These are phyloP conservation scores for Mirounga angustirostris DNA, from an alignment of 2,113 vertebrate species.

Conservation along the genomic window DNA sequence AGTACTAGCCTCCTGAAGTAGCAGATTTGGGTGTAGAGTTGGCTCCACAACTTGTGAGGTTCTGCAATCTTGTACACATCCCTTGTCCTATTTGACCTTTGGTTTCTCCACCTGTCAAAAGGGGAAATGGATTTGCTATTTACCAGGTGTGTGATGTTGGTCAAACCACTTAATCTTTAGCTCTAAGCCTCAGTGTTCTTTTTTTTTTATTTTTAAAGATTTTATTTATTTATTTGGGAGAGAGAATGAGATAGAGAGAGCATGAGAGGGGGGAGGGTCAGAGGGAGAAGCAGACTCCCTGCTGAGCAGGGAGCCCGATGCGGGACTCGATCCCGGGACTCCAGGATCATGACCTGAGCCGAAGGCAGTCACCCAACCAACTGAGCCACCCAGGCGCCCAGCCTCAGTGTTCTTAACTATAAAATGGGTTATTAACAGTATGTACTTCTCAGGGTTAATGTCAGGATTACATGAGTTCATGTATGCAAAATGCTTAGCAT, in stretches of 20 bases:
- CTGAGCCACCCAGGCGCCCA: not conserved
- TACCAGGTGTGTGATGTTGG: not conserved
- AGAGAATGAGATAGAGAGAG: no score
- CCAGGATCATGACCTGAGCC: no score
- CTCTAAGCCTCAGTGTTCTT: not conserved
- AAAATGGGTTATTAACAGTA: conserved; percentile 11
- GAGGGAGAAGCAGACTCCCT: no score
- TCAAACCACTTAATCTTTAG: not conserved
- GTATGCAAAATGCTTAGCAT: not conserved
- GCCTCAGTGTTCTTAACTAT: conserved; percentile 11
- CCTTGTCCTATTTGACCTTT: not conserved
- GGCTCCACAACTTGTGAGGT: not conserved
- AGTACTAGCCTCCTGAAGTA: not conserved
- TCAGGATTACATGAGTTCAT: not conserved
- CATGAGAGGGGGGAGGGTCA: no score
- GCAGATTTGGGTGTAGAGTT: conserved; percentile 6
- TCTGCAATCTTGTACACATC: not conserved
- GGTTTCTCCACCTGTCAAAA: not conserved
- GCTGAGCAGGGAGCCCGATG: no score
- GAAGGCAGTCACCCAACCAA: no score
- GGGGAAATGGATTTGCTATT: not conserved
- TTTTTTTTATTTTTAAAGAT: no score
- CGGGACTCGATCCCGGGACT: no score
- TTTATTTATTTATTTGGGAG: no score
- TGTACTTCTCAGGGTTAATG: not conserved